Evolutionary conservation across 2,113 vertebrate species (phyloP).

Genomic region (Ibidorhyncha struthersii): DNA sequence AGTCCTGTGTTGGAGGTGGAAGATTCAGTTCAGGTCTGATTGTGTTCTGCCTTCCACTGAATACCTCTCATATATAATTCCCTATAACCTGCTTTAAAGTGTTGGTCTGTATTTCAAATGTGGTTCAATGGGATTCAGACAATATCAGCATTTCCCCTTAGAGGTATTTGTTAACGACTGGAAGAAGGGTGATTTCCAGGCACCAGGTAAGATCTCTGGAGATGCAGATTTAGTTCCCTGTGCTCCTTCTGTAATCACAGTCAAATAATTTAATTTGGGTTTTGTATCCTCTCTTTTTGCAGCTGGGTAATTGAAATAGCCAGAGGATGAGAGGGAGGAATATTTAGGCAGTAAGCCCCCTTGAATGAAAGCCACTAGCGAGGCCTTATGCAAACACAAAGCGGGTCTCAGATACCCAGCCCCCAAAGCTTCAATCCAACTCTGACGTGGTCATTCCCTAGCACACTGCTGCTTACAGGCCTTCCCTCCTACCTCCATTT

Average conservation of each 20-base stretch:
- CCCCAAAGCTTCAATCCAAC: background rate
- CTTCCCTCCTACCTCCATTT: background rate
- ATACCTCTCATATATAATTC: background rate
- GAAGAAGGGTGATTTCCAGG: background rate
- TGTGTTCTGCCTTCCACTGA: background rate
- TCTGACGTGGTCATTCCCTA: background rate
- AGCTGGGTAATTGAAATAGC: background rate
- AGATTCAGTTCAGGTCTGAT: background rate
- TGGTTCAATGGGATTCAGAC: background rate
- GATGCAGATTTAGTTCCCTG: background rate
- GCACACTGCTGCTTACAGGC: background rate
- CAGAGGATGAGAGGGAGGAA: background rate
- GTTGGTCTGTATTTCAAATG: background rate
- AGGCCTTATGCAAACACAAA: background rate
- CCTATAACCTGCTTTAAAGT: background rate
- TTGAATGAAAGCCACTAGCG: background rate
- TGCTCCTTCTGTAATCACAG: background rate
- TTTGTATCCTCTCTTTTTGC: background rate
- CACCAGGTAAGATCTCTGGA: background rate
- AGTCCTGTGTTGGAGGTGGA: background rate
- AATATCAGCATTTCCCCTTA: background rate
- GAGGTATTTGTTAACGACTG: background rate
- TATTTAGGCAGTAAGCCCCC: background rate
- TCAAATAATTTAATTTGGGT: background rate
- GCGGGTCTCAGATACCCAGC: rapidly evolving